Base-by-base conservation (phyloP, 1,140 invertebrate genomes). In the Portunus trituberculatus region DNA sequence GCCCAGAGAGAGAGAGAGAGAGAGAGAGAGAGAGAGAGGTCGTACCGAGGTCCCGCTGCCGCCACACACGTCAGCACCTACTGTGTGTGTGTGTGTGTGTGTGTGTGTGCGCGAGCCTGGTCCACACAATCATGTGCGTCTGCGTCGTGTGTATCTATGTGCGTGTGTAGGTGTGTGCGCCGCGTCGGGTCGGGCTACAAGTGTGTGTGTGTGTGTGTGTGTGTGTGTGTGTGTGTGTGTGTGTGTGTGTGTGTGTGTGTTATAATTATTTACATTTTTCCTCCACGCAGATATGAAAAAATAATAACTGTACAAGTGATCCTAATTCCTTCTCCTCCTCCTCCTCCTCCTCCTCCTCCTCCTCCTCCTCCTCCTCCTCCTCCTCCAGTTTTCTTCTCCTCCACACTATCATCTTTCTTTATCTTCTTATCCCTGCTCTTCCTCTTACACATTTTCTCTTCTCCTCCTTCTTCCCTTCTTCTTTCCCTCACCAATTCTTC, bases 21-120 rank as follows among this genome's bases (percentile, higher is more conserved):
- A 92, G 67, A 82, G 91, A 76, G 91, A 82, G 91, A 92, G 67
- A 82, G 91, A 92, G 91, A 92, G 48, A 92, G 48, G 31, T 31
- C 29, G 28, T 76, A 16, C n/a, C 3, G 52, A 59, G 52, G 52
- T 59, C 52, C 52, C 52, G 52, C 52, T 59, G 52, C 52, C 20
- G 52, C 52, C 52, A 59, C 52, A 59, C 52, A 59, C 52, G 52
- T 59, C 52, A 59, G 52, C 52, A 59, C 52, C 52, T 59, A 14
- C 84, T 90, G 32, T 90, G 32, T 90, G 32, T 90, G 32, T 90
- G 39, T 90, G 16, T 90, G 39, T 90, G 39, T 90, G 39, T 46
- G 20, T 90, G 32, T 90, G 39, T 90, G 25, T 90, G 39, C 14
- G 25, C 16, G 39, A 14, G 39, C 39, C 28, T 90, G 52, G 52